A percentile compares a stretch with the other conserved stretches of the same genome.
These are phyloP conservation scores for cattle (Bos taurus) DNA, from an alignment of 2,113 vertebrate genomes.

Conservation along the genomic window DNA sequence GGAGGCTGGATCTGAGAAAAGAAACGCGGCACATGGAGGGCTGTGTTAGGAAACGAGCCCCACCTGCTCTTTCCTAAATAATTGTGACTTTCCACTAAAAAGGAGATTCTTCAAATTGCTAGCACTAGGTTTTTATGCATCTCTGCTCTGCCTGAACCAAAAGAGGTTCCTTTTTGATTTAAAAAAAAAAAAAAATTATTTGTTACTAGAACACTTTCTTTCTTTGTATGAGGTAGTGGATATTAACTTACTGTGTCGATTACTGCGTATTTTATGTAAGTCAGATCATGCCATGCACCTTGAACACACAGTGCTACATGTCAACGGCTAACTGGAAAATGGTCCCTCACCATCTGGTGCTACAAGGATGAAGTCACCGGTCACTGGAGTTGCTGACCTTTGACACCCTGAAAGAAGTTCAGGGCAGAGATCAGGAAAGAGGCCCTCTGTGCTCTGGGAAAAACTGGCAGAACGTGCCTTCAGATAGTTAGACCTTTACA, in stretches of 20 bases:
- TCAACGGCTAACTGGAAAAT: not conserved
- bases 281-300: too few relatives aligned
- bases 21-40: not conserved
- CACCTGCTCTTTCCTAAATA: not conserved
- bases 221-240: not conserved
- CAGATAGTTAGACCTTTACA: not conserved
- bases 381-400: not conserved
- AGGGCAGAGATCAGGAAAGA: not conserved
- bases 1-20: not conserved
- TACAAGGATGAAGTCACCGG: not conserved
- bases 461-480: not conserved
- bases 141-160: not conserved
- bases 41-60: not conserved
- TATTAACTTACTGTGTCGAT: not conserved
- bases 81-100: not conserved
- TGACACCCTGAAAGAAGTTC: not conserved
- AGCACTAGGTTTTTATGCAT: not conserved
- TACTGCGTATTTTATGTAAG: fast-evolving
- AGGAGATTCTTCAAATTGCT: not conserved
- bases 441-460: not conserved
- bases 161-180: not conserved
- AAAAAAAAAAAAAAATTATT: not conserved
- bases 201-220: not conserved
- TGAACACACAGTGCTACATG: not conserved
- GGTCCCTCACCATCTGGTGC: not conserved